Evolutionary conservation across 2,797 vertebrate genomes (phyloP), one percentile per base, ranked within the genome.

Genomic region (Crocodylus rhombifer): DNA sequence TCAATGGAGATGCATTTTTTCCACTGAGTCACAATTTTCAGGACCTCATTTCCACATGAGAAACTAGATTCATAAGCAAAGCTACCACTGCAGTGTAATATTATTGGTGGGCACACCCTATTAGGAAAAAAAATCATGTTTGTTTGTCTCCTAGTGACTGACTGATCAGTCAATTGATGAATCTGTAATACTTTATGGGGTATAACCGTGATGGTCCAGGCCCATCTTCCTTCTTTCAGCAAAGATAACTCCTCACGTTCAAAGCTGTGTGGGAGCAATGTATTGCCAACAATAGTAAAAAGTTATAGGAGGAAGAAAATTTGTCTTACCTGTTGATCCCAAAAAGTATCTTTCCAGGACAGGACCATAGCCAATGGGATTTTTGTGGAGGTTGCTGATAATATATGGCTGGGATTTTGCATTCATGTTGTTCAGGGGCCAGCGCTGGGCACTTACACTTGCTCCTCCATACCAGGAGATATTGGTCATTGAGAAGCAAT

Each of bases 401-500:
- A 97, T 90, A 58, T 99, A 98, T 58, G 98, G 98, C 97, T 99
- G 99, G 5, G 97, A 96, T 1, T 95, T 98, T 95, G 98, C 97
- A 71, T 98, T 98, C 5, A 98, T 97, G 1, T 96, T 82, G 0
- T 99, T 99, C 88, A 99, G 98, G 0, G 99, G 99, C 99, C 99
- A 99, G 12, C 95, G 98, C 94, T 98, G 98, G 61, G 98, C 97
- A 3, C 36, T 97, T 78, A 98, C 84, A 51, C 98, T 98, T 1
- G 97, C 98, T 8, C 99, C 99, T 2, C 99, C 99, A 0, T 99
- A 99, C 99, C 99, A 99, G 30, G 99, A 99, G 73, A 99, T 77
- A 5, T 99, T 99, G 62, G 79, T 89, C 96, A 99, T 99, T 89
- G 99, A 99, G 95, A 99, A 99, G 93, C 99, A 99, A 69, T 99